Evolutionary conservation across 2,113 vertebrate genomes (phyloP), one percentile per base, ranked within the genome.

Genomic region (Tachuris rubrigastra): DNA sequence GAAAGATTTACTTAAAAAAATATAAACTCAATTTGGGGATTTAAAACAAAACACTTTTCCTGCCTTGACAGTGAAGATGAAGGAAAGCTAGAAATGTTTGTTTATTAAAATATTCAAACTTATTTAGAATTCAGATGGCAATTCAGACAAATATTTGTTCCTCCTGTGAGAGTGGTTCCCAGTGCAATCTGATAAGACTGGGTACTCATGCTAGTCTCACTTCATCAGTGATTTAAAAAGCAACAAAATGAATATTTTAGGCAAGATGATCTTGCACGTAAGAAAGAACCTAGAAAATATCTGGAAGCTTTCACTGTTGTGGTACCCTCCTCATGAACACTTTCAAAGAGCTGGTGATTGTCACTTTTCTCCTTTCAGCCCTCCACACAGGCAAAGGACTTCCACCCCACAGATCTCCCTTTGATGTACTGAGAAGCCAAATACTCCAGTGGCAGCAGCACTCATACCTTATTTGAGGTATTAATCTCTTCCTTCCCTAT

Each of bases 1-100:
- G 74, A 93, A 84, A 87, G 37, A 58, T 76, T 60, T 89, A 41
- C 49, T 65, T 52, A 67, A 74, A 93, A 93, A 91, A 9, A 46
- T 60, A 3, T 60, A 53, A 72, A 72, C 25, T 79, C 53, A 65
- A 3, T 82, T 59, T 82, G 58, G 41, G 22, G 5, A 44, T 87
- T n/a, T 53, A 53, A 85, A 87, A 8, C 44, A 84, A 67, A 89
- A 41, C 6, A 19, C 10, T 37, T 77, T 75, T 75, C 22, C 13
- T 50, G 82, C 8, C 14, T 73, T 77, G 67, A n/a, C 50, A 86
- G 9, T n/a, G n/a, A 87, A 85, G 67, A 30, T 28, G 37, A 83
- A 86, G 37, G 15, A 80, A 88, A 59, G 28, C 8, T 6, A 85
- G 46, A 91, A 87, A 49, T 65, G 19, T 22, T 77, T 87, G 14